phyloP scores from a whole-genome alignment of 2,113 vertebrate genomes.

The Hemibagrus wyckioides region DNA sequence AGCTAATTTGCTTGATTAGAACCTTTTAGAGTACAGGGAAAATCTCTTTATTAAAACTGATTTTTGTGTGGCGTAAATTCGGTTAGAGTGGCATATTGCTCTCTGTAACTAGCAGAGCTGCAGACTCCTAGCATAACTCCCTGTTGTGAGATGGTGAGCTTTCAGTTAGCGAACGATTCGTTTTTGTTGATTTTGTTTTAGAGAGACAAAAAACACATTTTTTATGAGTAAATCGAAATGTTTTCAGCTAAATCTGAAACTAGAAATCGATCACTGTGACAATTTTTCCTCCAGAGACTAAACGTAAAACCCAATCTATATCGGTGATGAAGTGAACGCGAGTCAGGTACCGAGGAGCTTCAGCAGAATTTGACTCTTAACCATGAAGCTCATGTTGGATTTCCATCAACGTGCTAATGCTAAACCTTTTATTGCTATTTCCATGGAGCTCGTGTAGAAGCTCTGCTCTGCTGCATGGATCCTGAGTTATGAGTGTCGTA shows the following conservation, averaged over 20 bases:
- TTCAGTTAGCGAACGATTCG: not conserved
- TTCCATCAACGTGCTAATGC: not conserved
- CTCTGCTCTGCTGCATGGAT: not conserved
- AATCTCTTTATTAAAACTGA: not conserved
- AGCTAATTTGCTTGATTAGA: not conserved
- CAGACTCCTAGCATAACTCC: not conserved
- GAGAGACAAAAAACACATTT: not conserved
- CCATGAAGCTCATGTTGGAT: not conserved
- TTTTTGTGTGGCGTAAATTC: not conserved
- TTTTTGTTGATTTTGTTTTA: not conserved
- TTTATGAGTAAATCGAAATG: not conserved
- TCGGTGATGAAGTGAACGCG: not conserved
- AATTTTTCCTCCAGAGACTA: not conserved
- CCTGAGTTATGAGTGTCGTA: not conserved
- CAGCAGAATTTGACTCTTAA: not conserved
- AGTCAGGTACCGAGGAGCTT: not conserved
- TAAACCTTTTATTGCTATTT: slow-evolving; percentile 10
- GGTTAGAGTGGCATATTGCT: no score
- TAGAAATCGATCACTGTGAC: no score
- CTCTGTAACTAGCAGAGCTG: not conserved
- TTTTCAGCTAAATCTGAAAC: not conserved
- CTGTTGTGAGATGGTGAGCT: not conserved
- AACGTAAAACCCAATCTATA: not conserved
- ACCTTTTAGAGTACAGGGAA: not conserved
- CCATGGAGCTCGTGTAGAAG: not conserved